Conservation (phyloP, 2,797 vertebrate genomes). For the Psittacula echo region DNA sequence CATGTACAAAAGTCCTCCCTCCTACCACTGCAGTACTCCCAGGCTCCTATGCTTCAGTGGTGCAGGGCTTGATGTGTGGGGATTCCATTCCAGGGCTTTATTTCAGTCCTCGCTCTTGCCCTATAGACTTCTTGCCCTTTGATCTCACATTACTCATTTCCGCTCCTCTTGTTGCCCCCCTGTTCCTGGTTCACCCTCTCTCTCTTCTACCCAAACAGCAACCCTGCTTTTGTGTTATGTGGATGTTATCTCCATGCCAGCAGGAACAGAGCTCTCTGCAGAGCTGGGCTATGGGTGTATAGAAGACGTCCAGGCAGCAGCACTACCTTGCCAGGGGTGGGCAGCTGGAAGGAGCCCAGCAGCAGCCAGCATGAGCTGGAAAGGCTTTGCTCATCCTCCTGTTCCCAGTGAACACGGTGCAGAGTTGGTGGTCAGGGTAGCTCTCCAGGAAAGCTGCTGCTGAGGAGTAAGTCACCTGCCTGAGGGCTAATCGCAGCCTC, state of each 20-base stretch:
- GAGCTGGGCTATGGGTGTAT: neutral
- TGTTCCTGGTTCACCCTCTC: neutral
- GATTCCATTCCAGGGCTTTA: neutral
- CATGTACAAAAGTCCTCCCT: neutral
- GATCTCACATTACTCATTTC: neutral
- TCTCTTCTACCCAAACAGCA: neutral
- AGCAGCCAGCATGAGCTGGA: neutral
- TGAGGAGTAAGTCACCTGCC: neutral
- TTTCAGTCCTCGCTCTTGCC: neutral
- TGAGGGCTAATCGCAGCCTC: neutral
- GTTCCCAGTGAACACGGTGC: neutral
- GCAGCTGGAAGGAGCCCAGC: neutral
- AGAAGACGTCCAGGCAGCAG: neutral
- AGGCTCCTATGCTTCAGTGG: neutral
- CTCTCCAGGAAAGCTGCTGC: neutral
- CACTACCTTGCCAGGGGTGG: neutral
- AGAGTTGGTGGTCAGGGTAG: neutral
- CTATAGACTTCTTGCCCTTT: neutral
- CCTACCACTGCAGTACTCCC: neutral
- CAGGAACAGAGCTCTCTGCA: neutral
- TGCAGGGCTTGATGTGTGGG: neutral
- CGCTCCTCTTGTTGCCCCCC: neutral
- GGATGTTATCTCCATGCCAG: neutral
- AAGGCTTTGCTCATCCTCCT: neutral
- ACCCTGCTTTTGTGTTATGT: neutral